Evolutionary conservation across 2,113 vertebrate species (phyloP), one percentile per base, ranked within the genome.

Genomic region (Nematolebias whitei): DNA sequence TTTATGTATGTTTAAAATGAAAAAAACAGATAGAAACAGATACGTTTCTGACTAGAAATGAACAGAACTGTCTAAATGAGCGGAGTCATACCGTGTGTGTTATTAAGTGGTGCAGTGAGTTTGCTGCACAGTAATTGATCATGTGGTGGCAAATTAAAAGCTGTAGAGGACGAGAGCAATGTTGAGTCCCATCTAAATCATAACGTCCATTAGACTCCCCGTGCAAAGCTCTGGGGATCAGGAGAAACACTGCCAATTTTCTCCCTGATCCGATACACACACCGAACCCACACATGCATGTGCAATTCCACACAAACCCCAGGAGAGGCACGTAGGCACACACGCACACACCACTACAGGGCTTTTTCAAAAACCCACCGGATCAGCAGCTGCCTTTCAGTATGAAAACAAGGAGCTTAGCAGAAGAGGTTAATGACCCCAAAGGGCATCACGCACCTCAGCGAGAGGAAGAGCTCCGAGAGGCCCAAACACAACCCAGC

Each of bases 311-410:
- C 78, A 66, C 78, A 76, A 60, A 60, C 54, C 29, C 54, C 35
- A 50, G 40, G 52, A 47, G 51, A 44, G 52, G 55, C 66, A 83
- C 71, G 55, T 69, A 71, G 51, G 58, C 77, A 48, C 69, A 39
- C 49, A 29, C 51, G 22, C 24, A 38, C 22, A 3, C 32, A 35
- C 57, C 39, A 66, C 65, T 64, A 76, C 72, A 57, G 67, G 60
- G 74, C 83, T 88, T 84, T 87, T 76, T 15, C 60, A 73, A 76
- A 88, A 91, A 84, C 61, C 16, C 75, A 71, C 84, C 57, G 74
- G 77, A 79, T 90, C 90, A 91, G 91, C 89, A 91, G 77, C 84
- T 78, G 78, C 39, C 58, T 79, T 87, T 90, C 72, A 75, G 72
- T 56, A 68, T 77, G 80, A 85, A 78, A 87, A 90, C 18, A 83